Evolutionary conservation across 2,113 vertebrate species (phyloP).

Genomic region (Pygoscelis antarcticus): DNA sequence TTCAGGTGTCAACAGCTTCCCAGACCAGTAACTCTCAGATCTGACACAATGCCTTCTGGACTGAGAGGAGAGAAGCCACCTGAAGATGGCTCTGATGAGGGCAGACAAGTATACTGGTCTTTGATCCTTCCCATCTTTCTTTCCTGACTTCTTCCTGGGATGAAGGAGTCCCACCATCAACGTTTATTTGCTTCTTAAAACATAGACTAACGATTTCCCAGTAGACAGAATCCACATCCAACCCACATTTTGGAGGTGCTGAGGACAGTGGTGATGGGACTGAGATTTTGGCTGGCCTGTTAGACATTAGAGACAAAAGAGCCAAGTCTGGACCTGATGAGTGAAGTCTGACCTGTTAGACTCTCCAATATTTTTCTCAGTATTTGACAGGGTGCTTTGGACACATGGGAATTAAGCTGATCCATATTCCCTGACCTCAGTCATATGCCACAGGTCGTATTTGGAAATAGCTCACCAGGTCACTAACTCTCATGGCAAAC

Average conservation of each 20-base stretch:
- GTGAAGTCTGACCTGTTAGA: neutral
- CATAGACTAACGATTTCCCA: neutral
- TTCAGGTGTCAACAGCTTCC: neutral
- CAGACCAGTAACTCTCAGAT: neutral
- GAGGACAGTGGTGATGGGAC: neutral
- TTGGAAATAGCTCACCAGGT: neutral
- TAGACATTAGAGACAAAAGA: neutral
- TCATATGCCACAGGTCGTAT: neutral
- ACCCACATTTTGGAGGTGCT: neutral
- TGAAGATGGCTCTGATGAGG: neutral
- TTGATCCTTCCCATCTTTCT: neutral
- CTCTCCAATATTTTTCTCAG: neutral
- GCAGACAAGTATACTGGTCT: neutral
- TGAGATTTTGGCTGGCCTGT: neutral
- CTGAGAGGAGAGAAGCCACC: neutral
- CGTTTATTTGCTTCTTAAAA: neutral
- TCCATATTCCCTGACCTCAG: neutral
- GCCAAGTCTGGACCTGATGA: neutral
- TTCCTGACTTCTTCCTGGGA: neutral
- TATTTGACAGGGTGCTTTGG: neutral
- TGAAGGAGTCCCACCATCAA: neutral
- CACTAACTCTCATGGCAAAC: neutral
- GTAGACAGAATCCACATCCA: neutral
- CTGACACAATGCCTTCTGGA: neutral
- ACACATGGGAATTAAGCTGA: neutral